Evolutionary conservation across 1,140 invertebrate genomes (phyloP).

Genomic region (Calliphora vicina): DNA sequence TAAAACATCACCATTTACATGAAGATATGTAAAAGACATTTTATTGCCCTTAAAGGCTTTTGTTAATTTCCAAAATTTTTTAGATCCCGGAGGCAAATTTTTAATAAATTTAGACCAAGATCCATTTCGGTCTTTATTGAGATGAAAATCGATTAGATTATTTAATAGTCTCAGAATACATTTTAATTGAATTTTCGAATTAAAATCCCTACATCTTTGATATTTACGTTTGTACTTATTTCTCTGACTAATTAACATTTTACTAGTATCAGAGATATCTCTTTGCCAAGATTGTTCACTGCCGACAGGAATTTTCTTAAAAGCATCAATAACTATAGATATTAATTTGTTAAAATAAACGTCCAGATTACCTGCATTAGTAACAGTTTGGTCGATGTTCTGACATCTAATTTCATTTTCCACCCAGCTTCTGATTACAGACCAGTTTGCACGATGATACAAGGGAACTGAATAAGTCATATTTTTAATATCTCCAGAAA

Average conservation of each 20-base stretch:
- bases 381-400: not conserved
- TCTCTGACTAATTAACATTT: not conserved
- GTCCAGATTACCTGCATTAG: not conserved
- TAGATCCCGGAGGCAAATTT: not conserved
- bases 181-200: not conserved
- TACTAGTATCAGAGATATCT: not conserved
- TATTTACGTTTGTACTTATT: not conserved
- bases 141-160: not conserved
- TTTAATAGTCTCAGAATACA: not conserved
- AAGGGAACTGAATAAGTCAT: no score
- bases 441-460: not conserved
- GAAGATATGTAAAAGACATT: not conserved
- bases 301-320: not conserved
- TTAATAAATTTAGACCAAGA: no score
- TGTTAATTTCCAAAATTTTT: constrained; percentile 6
- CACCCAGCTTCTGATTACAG: not conserved
- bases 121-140: no score
- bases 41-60: not conserved
- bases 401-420: no score
- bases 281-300: not conserved
- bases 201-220: not conserved
- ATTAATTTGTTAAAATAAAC: not conserved
- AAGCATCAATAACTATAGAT: not conserved
- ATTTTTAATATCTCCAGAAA: no score
- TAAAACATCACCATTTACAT: not conserved